Percentiles rank a stretch among this genome's conserved stretches.
Evolutionary conservation across 2,888 invertebrate species (phyloP).

Genomic region (Tenodera sinensis): DNA sequence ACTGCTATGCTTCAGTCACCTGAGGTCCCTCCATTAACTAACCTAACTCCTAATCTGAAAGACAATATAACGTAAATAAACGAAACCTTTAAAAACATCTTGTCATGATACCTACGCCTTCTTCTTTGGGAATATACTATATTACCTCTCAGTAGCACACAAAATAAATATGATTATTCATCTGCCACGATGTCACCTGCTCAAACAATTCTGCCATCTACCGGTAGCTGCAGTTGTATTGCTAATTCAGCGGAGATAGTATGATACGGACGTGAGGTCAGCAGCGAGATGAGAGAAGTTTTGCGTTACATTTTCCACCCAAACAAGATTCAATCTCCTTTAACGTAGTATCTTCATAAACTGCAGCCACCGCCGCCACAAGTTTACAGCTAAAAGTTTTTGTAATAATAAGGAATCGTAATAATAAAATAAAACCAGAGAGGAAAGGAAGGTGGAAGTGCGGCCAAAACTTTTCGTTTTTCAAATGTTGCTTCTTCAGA

Average conservation of each 20-base stretch:
- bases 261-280: background rate
- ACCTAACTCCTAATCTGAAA: no score
- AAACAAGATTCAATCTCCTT: slow-evolving; percentile 22
- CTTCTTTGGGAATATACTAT: no score
- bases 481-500: slow-evolving; percentile 20
- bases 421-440: slow-evolving; percentile 15
- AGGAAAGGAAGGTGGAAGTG: background rate
- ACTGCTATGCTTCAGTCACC: no score
- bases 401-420: slow-evolving; percentile 16
- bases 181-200: no score
- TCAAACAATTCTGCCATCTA: background rate
- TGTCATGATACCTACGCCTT: no score
- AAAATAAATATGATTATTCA: no score
- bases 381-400: slow-evolving; percentile 18
- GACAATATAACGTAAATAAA: no score
- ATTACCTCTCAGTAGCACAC: no score
- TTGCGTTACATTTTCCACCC: slow-evolving; percentile 2
- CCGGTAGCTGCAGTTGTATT: background rate
- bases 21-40: no score
- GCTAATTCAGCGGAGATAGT: background rate
- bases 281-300: background rate
- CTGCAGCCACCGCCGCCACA: background rate
- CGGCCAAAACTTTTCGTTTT: slow-evolving; percentile 20
- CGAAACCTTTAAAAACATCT: no score
- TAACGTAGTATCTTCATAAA: slow-evolving; percentile 10